These are phyloP conservation scores for Rhabdophis nuchalis DNA, from an alignment of 2,797 vertebrate species.

Conservation along the genomic window DNA sequence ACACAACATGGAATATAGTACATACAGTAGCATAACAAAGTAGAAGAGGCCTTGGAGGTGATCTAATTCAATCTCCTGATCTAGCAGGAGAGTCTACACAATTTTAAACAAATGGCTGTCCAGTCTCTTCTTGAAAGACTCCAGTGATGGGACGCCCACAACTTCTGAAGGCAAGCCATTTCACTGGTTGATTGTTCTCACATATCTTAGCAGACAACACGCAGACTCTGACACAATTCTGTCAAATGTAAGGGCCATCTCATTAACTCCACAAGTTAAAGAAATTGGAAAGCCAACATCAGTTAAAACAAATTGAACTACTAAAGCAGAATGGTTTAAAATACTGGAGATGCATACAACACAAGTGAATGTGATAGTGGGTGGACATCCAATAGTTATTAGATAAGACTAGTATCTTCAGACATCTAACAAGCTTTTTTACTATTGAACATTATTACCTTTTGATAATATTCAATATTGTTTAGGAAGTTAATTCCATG, in stretches of 20 bases:
- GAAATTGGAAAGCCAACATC: neutral
- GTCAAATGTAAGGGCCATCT: neutral
- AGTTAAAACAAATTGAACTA: neutral
- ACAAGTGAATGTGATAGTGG: neutral
- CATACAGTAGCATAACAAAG: neutral
- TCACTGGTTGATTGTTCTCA: neutral
- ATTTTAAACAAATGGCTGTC: neutral
- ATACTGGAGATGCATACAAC: neutral
- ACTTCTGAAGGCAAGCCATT: neutral
- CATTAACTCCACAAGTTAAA: neutral
- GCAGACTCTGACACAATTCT: neutral
- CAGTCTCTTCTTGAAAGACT: neutral
- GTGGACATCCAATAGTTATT: neutral
- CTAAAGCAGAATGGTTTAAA: neutral
- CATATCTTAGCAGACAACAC: neutral
- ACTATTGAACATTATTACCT: neutral
- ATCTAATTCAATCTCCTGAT: neutral
- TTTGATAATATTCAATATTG: neutral
- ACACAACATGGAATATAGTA: neutral
- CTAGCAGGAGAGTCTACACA: neutral
- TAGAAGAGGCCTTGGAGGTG: neutral
- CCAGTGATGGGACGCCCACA: neutral
- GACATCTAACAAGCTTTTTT: neutral
- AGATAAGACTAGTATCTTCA: neutral
- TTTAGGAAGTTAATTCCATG: neutral